Evolutionary conservation across 2,888 invertebrate species (phyloP).

Genomic region (Eledona agricola): DNA sequence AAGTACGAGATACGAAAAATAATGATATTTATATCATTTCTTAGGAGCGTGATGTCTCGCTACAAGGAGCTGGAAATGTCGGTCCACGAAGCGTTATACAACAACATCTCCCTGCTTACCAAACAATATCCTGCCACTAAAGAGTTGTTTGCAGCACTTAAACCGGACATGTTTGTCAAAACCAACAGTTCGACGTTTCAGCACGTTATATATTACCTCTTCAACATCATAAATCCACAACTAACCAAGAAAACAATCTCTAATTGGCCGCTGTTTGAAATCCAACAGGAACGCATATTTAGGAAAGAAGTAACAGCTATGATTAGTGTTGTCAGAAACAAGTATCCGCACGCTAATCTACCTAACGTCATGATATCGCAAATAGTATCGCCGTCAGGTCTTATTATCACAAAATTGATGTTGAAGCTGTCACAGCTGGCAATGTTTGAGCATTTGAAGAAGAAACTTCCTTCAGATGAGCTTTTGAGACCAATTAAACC

Average conservation of each 20-base stretch:
- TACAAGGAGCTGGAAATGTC: constrained; percentile 1
- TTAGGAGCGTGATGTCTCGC: background rate
- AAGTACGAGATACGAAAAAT: too few species aligned
- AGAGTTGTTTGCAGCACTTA: constrained; percentile 53
- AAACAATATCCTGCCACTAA: constrained; percentile 48
- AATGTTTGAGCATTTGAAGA: constrained; percentile 48
- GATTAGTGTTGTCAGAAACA: constrained; percentile 52
- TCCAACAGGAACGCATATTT: constrained; percentile 54
- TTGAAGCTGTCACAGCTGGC: constrained; percentile 57
- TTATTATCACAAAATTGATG: constrained; percentile 55
- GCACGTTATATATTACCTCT: constrained; percentile 55
- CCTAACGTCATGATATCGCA: constrained; percentile 56
- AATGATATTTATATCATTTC: too few species aligned
- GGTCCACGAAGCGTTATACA: constrained; percentile 49
- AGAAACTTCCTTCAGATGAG: constrained; percentile 17
- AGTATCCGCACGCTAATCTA: constrained; percentile 54
- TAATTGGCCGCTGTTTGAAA: constrained; percentile 54
- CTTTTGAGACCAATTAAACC: constrained; percentile 7
- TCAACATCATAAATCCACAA: constrained; percentile 52
- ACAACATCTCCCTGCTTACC: constrained; percentile 52
- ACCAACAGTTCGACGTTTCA: constrained; percentile 58
- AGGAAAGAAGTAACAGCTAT: constrained; percentile 54
- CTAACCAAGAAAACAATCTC: constrained; percentile 51
- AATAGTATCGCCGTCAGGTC: constrained; percentile 58
- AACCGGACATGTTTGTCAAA: constrained; percentile 58